phyloP scores from a whole-genome alignment of 37 sponge, comb jelly and placozoan genomes.

The Haliclona indistincta region DNA sequence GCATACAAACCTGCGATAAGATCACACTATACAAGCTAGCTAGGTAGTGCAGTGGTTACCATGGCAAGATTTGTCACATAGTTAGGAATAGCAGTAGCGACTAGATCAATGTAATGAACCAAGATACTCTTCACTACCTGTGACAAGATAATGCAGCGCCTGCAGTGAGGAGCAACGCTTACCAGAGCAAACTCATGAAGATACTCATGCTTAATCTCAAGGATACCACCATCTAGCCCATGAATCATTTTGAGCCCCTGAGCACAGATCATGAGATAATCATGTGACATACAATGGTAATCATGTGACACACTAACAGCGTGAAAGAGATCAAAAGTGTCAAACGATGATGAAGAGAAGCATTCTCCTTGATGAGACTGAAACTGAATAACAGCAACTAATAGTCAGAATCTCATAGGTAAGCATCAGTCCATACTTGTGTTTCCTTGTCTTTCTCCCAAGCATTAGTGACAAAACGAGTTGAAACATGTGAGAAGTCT shows the following conservation, averaged over 20 bases:
- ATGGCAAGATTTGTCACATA: conserved; percentile 17
- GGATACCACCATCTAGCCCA: background rate
- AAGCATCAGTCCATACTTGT: no score
- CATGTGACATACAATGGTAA: background rate
- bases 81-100: conserved; percentile 8
- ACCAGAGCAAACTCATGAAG: background rate
- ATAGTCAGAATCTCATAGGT: no score
- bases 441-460: conserved; percentile 64
- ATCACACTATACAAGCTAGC: background rate
- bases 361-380: conserved; percentile 6
- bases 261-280: background rate
- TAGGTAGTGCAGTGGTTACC: conserved; percentile 9
- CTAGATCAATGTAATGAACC: conserved; percentile 47
- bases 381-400: conserved; percentile 15
- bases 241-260: background rate
- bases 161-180: background rate
- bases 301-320: conserved; percentile 2
- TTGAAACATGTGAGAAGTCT: conserved; percentile 41
- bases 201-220: background rate
- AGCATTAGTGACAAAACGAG: conserved; percentile 64
- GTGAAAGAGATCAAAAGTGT: conserved; percentile 31
- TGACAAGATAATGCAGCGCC: background rate
- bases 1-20: conserved; percentile 47
- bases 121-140: conserved; percentile 27
- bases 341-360: conserved; percentile 34